Evolutionary conservation across 2,888 invertebrate species (phyloP).

Genomic region (Cotesia congregata): DNA sequence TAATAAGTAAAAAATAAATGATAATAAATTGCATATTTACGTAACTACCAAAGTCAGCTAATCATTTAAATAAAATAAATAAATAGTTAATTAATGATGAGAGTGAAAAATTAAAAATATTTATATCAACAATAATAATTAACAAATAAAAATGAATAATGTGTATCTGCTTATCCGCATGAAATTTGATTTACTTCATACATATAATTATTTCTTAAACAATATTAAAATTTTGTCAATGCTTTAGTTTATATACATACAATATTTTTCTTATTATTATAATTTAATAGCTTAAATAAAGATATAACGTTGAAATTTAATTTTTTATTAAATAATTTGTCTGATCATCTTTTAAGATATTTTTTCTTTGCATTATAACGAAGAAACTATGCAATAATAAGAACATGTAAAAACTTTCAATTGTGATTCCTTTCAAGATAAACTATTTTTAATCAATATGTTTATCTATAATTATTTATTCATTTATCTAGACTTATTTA

Average conservation of each 20-base stretch:
- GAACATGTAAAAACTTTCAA: slow-evolving; percentile 65
- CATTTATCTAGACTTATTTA: slow-evolving; percentile 46
- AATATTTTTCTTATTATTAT: slow-evolving; percentile 32
- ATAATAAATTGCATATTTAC: not conserved
- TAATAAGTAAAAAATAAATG: not conserved
- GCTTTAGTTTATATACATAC: slow-evolving; percentile 35
- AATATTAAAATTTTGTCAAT: slow-evolving; percentile 32
- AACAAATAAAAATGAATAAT: slow-evolving; percentile 10
- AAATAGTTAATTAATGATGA: not conserved
- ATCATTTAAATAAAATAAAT: not conserved
- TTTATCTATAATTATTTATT: slow-evolving; percentile 44
- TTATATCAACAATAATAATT: not conserved
- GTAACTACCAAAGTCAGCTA: not conserved
- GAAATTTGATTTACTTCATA: slow-evolving; percentile 32
- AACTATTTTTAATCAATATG: slow-evolving; percentile 50
- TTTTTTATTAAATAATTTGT: slow-evolving; percentile 52
- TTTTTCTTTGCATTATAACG: slow-evolving; percentile 33
- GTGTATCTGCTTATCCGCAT: slow-evolving; percentile 8
- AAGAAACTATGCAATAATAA: slow-evolving; percentile 36
- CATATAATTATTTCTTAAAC: slow-evolving; percentile 36
- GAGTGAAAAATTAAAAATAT: slow-evolving; percentile 12
- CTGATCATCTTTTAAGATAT: slow-evolving; percentile 46
- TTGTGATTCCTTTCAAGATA: slow-evolving; percentile 55
- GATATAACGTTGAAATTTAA: slow-evolving; percentile 32
- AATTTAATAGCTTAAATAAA: slow-evolving; percentile 40